These are phyloP conservation scores for Zaprionus vittiger DNA, from an alignment of 1,140 invertebrate genomes.

Conservation along the genomic window DNA sequence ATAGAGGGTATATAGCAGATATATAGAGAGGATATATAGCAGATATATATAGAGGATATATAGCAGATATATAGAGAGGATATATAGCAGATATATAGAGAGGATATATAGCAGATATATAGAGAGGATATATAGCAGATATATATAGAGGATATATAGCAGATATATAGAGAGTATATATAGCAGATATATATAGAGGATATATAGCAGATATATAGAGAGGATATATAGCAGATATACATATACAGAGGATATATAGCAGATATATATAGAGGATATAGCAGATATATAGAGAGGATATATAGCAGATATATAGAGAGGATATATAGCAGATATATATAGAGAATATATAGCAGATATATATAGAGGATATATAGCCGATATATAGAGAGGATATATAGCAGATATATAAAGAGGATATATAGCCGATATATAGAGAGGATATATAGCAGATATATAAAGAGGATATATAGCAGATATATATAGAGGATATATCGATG, in stretches of 20 bases:
- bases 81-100: not conserved
- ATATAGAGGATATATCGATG: no score
- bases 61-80: no score
- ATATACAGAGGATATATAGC: not conserved
- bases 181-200: not conserved
- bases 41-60: not conserved
- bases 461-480: no score
- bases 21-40: no score
- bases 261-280: not conserved
- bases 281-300: not conserved
- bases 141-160: not conserved
- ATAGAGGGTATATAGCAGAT: not conserved
- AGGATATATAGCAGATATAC: not conserved
- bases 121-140: not conserved
- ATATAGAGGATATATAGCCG: no score
- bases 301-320: no score
- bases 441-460: no score
- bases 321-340: not conserved
- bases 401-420: no score
- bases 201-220: no score
- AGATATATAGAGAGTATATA: no score
- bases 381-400: not conserved
- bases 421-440: not conserved
- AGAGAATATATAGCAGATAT: no score
- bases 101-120: no score